Base-by-base conservation (phyloP, 2,113 vertebrate genomes). In the Dicrurus megarhynchus region DNA sequence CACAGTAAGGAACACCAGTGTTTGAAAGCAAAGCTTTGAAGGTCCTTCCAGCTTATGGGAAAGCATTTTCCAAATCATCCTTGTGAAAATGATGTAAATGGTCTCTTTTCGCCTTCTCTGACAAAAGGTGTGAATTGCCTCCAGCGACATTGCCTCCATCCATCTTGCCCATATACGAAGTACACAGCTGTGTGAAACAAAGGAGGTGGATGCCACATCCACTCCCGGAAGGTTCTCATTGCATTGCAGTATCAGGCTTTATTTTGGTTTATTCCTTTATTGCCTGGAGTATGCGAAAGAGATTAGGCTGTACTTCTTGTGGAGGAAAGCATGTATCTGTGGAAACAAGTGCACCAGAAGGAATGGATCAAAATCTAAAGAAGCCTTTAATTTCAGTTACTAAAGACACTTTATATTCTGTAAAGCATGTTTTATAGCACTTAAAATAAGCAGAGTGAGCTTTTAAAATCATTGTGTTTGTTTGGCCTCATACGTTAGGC, bases 231-330 rank as follows among this genome's bases (percentile, higher is more conserved):
- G 53, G 28, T 61, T 93, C 76, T 79, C 61, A 53, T 71, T 73
- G 50, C 73, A 33, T 19, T 61, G 73, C 32, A 78, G 52, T 42
- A 92, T 82, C 57, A 65, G 83, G 57, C 73, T 90, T 92, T 92
- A 93, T 81, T 94, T 90, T 60, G 11, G 41, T 94, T 94, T 90
- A 93, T 94, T 93, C 47, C 83, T 89, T 93, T 94, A 82, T 81
- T 92, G 65, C 71, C 65, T 68, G 49, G 44, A 79, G 52, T 81
- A 90, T 18, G 61, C 78, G 73, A 92, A 86, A 90, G 37, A 53
- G n/a, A 81, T 84, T 44, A 50, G 41, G 44, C 49, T 69, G 73
- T 69, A 41, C 68, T 95, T 84, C 53, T 87, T 1, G 0, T 16
- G 30, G 26, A 56, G n/a, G 32, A 87, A 87, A 79, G 15, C 13